Conservation (phyloP, 1,140 invertebrate species). For the Ephestia elutella region DNA sequence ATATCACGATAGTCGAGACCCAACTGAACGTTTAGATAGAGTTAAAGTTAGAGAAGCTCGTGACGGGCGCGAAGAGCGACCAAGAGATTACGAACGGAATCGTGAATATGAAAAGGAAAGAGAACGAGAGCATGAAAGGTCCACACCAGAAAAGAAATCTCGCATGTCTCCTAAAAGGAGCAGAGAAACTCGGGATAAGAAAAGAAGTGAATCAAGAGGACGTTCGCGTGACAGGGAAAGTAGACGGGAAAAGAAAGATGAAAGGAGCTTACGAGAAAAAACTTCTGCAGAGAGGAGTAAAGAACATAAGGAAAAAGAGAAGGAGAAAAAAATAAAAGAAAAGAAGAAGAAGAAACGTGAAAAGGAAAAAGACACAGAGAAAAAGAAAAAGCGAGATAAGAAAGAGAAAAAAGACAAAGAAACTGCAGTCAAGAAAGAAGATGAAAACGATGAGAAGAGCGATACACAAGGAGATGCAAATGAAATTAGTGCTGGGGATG, state of each 20-base stretch:
- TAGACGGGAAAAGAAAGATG: constrained; percentile 61
- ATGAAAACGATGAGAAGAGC: constrained; percentile 23
- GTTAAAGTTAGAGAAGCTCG: constrained; percentile 43
- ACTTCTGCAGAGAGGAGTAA: constrained; percentile 48
- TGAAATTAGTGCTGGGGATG: constrained; percentile 24
- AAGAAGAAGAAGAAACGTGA: constrained; percentile 62
- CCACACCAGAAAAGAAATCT: constrained; percentile 56
- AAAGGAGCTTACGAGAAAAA: constrained; percentile 50
- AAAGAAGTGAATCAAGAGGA: constrained; percentile 61
- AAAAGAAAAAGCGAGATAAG: constrained; percentile 69
- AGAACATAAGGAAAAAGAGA: constrained; percentile 67
- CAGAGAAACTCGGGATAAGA: constrained; percentile 56
- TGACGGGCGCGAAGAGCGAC: constrained; percentile 43
- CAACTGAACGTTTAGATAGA: constrained; percentile 40
- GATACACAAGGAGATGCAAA: constrained; percentile 24
- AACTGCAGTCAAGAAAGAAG: constrained; percentile 41
- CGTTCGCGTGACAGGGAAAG: constrained; percentile 55
- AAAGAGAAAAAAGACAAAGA: constrained; percentile 69
- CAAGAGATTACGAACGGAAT: constrained; percentile 51
- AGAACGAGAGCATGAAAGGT: constrained; percentile 52
- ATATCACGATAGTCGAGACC: constrained; percentile 47
- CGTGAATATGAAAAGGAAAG: constrained; percentile 63
- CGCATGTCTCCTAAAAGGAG: constrained; percentile 55
- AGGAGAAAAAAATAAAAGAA: constrained; percentile 68
- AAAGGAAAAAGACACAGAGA: constrained; percentile 67